Base-by-base conservation (phyloP, 2,888 invertebrate genomes). In the Chrysomela aeneicollis region DNA sequence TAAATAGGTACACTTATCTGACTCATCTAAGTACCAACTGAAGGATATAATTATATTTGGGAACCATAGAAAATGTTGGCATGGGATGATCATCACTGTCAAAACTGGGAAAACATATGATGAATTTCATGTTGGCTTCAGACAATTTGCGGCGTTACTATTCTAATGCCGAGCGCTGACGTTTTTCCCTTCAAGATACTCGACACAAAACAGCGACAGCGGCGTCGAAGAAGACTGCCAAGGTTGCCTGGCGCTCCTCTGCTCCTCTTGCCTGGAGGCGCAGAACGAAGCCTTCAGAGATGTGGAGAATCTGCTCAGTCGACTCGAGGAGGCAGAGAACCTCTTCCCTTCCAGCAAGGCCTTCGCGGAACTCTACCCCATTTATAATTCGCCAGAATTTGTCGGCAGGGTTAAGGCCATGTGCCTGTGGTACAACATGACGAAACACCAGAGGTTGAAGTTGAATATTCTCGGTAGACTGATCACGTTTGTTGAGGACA, bases 341-440 rank as follows among this genome's bases (percentile, higher is more conserved):
- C 85, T 96, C 10, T 97, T 93, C 84, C 94, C 95, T 0, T 94
- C 94, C 4, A 89, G 89, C 58, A 89, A 90, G 73, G 91, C 93
- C 19, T 91, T 96, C 84, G 91, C 89, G 0, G 84, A 83, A 5
- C 88, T 91, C 65, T 92, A 92, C 84, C 90, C 91, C 12, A 84
- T 90, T 15, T 89, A 92, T 69, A 88, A 86, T 65, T 88, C 89
- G 64, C 79, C 85, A 0, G 85, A 85, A 61, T 92, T 94, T 76
- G 86, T 87, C 26, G 86, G 87, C 58, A 84, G 90, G 74, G 86
- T 92, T 9, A 90, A 91, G 82, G 91, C 94, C 10, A 90, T 97
- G 88, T 94, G 93, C 77, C 85, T 95, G 1, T 97, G 97, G 96
- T 92, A 92, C 81, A 97, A 97, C 82, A 91, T 93, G 79, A 93